Conservation (phyloP, 1,140 invertebrate species). For the Drosophila pandora region DNA sequence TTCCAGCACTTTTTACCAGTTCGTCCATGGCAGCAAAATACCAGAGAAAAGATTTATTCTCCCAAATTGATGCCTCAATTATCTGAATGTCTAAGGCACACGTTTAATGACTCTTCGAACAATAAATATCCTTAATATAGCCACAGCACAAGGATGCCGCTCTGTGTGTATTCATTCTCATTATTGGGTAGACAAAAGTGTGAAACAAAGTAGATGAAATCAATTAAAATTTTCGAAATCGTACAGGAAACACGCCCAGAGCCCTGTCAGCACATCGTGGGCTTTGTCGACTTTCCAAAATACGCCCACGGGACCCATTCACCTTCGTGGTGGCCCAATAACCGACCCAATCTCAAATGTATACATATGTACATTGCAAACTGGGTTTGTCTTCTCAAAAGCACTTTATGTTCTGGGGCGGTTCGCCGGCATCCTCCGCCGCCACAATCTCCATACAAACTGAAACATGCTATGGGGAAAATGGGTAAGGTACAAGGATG, state of each 20-base stretch:
- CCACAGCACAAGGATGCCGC: not conserved
- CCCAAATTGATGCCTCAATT: conserved; percentile 44
- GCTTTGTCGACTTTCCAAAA: conserved; percentile 34
- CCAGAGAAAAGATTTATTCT: conserved; percentile 12
- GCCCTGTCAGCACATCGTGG: conserved; percentile 31
- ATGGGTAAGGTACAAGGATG: not conserved
- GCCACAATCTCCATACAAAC: conserved; percentile 5
- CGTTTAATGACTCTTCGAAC: conserved; percentile 23
- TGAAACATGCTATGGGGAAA: conserved; percentile 17
- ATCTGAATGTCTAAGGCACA: conserved; percentile 32
- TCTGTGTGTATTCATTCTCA: conserved; percentile 37
- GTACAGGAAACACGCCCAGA: conserved; percentile 38
- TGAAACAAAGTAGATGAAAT: conserved; percentile 43
- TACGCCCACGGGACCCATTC: conserved; percentile 66
- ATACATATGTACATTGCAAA: conserved; percentile 25
- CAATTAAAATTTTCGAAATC: conserved; percentile 67
- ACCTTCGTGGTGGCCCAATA: conserved; percentile 38
- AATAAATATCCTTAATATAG: conserved; percentile 21
- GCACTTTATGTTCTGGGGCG: conserved; percentile 20
- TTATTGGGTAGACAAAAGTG: conserved; percentile 51
- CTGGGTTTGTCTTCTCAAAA: conserved; percentile 13
- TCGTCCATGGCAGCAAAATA: conserved; percentile 1
- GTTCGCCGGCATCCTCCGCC: not conserved
- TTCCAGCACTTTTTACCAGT: not conserved
- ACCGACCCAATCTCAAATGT: conserved; percentile 28